Percentiles rank a stretch among this genome's conserved stretches.
phyloP scores from a whole-genome alignment of 2,113 vertebrate species.

The Python bivittatus region DNA sequence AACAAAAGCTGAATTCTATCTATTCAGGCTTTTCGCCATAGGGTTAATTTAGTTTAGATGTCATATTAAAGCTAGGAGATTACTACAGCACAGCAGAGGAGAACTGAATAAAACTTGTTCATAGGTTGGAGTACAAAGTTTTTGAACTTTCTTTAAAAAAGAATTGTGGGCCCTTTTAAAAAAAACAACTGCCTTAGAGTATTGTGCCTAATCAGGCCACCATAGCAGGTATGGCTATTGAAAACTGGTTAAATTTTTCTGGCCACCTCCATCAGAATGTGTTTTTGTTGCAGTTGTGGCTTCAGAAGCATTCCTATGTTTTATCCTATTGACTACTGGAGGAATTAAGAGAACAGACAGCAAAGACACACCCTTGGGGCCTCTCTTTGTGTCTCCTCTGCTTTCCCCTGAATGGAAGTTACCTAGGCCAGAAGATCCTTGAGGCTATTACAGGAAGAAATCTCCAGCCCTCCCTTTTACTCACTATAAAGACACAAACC shows the following conservation, averaged over 20 bases:
- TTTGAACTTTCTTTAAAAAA: background rate
- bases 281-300: background rate
- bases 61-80: background rate
- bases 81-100: background rate
- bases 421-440: background rate
- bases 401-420: background rate
- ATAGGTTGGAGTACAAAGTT: background rate
- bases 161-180: background rate
- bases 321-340: background rate
- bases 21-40: background rate
- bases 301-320: background rate
- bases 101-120: background rate
- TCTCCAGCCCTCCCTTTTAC: background rate
- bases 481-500: background rate
- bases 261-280: background rate
- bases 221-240: background rate
- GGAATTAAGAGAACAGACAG: background rate
- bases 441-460: background rate
- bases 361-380: background rate
- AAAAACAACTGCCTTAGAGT: background rate
- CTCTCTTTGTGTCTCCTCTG: background rate
- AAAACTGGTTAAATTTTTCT: background rate
- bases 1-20: background rate
- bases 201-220: background rate
- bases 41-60: background rate